Percentiles rank a stretch among this genome's conserved stretches.
phyloP scores from a whole-genome alignment of 2,797 vertebrate genomes.

The Bradypus variegatus region DNA sequence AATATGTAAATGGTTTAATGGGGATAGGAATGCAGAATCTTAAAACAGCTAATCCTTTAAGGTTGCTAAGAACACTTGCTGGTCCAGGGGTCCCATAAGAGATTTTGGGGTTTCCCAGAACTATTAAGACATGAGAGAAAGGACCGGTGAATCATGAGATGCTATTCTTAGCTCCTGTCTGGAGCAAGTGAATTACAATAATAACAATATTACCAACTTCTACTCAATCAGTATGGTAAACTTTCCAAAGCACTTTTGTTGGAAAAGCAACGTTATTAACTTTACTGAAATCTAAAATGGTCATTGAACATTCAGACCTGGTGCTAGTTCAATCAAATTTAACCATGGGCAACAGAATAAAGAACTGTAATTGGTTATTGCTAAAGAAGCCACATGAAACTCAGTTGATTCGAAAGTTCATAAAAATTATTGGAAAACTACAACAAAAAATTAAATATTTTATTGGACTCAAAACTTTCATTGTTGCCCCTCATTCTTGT shows the following conservation, averaged over 20 bases:
- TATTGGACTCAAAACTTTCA: conserved; percentile 40
- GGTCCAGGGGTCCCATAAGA: neutral
- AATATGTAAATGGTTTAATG: conserved; percentile 40
- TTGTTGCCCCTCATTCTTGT: neutral
- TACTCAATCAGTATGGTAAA: conserved; percentile 22
- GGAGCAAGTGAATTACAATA: conserved; percentile 1
- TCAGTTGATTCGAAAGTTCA: conserved; percentile 22
- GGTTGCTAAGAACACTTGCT: neutral
- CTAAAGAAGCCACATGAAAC: conserved; percentile 16
- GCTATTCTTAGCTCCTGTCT: neutral
- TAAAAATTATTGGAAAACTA: neutral
- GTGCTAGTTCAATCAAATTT: conserved; percentile 39
- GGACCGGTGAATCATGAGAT: neutral
- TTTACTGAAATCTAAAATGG: conserved; percentile 41
- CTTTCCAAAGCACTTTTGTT: conserved; percentile 14
- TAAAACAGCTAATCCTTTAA: conserved; percentile 15
- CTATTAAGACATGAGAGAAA: neutral
- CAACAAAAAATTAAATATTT: conserved; percentile 11
- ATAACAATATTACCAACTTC: conserved; percentile 16
- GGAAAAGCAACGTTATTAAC: conserved; percentile 33
- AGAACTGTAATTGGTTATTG: conserved; percentile 30
- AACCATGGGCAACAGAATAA: conserved; percentile 20
- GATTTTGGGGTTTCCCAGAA: neutral
- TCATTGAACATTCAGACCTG: conserved; percentile 36
- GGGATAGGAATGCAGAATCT: neutral